Evolutionary conservation across 2,888 invertebrate species (phyloP), one percentile per base, ranked within the genome.

Genomic region (Ophion ellenae): DNA sequence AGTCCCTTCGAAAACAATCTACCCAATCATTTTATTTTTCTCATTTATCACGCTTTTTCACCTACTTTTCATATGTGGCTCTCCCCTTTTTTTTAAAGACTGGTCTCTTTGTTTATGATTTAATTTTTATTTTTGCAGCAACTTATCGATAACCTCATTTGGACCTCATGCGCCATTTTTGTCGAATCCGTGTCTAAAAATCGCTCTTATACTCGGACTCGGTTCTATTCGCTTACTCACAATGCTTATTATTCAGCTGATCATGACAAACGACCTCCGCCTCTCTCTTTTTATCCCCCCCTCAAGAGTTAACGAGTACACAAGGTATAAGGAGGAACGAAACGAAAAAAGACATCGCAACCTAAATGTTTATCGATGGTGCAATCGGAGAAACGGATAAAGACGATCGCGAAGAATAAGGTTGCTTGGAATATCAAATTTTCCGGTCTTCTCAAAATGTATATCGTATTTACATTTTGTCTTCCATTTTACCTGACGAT

Each of bases 251-350:
- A 53, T 53, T 40, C 40, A 40, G 40, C 40, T 40, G 40, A 40
- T 40, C 9, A 76, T 63, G n/a, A 75, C 40, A 64, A 69, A 32
- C 59, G 40, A 61, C 71, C 47, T 17, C 73, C 73, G 67, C 28
- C 28, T 32, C 7, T 20, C 20, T 53, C 64, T 64, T 73, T 67
- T 74, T 28, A 66, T 59, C 66, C 45, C 66, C 32, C 59, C 40
- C 67, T 63, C 20, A 63, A 80, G 73, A 83, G 61, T 80, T 83
- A 82, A 83, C 81, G 69, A 83, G 79, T 85, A 84, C 85, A 86
- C 88, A 88, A 88, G 87, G 87, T 87, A 87, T 87, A 36, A n/a
- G 87, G 82, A 86, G 84, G 86, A 86, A 75, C n/a, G n/a, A 74
- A 73, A 36, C 2, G 10, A 59, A 63, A 40, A 63, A 64, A 45